Evolutionary conservation across 2,888 invertebrate species (phyloP), one percentile per base, ranked within the genome.

Genomic region (Zele albiditarsus): DNA sequence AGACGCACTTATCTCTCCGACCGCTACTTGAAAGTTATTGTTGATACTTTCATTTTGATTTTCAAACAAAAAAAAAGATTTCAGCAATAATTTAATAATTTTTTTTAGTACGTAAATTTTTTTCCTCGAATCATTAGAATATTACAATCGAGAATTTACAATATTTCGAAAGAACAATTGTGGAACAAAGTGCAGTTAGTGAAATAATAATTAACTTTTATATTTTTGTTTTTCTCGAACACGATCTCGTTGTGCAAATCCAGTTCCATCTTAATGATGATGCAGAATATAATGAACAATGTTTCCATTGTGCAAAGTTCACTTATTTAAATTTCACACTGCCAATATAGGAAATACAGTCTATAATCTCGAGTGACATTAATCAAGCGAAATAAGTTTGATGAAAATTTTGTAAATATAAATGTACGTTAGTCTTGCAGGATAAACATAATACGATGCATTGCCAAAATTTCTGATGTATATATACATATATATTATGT

Each of bases 321-420:
- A 63, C 33, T 38, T 20, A 63, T 33, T 31, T 63, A 63, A 20
- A 63, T 63, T 63, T 63, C 33, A 63, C 63, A 63, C 63, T 63
- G 63, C 63, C 63, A 63, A 63, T 20, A n/a, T 33, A 33, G 3
- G 20, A 60, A 60, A 28, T 28, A 60, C 60, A 60, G 33, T 63
- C 31, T 63, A 63, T 63, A 63, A 53, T 53, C 63, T 63, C 63
- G 6, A 63, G 63, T 63, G 63, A 63, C 28, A 63, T 63, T 63
- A 31, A 63, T 38, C 31, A n/a, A 63, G n/a, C 33, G 20, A 38
- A 33, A n/a, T 28, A 33, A 20, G 38, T 31, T 63, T 20, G 2
- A 31, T 20, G 3, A 38, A 63, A 63, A 31, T 38, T 63, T 63
- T 63, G 63, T 63, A 63, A 63, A 63, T 63, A 57, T 0, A 53